Conservation (phyloP, 2,113 vertebrate genomes). For the Aspiorhynchus laticeps region DNA sequence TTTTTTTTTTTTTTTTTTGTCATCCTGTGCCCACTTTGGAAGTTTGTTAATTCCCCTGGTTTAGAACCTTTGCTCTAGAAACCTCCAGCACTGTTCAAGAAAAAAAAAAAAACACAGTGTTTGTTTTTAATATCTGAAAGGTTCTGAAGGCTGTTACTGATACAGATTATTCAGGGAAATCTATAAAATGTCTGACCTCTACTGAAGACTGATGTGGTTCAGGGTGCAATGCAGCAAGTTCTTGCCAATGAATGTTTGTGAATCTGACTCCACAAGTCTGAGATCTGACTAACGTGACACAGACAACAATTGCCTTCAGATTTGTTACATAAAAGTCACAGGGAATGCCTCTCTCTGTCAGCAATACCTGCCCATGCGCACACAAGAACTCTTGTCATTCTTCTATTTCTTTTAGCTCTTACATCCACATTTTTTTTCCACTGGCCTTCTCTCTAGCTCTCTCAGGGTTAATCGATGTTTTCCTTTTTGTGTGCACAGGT, state of each 20-base stretch:
- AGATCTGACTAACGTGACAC: slow-evolving; percentile 16
- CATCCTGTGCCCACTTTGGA: too few species aligned
- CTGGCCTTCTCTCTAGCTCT: slow-evolving; percentile 7
- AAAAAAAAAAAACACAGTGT: neutral
- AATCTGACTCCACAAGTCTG: slow-evolving; percentile 8
- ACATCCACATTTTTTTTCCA: neutral
- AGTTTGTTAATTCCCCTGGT: too few species aligned
- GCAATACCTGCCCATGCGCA: neutral
- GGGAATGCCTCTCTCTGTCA: slow-evolving; percentile 27
- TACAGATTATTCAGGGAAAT: neutral
- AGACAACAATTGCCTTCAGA: slow-evolving; percentile 2
- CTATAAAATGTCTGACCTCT: neutral
- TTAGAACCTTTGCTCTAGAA: neutral
- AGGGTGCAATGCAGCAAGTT: neutral
- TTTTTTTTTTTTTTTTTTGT: too few species aligned
- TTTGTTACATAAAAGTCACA: slow-evolving; percentile 39
- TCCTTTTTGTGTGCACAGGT: slow-evolving; percentile 21
- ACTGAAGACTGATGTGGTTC: neutral
- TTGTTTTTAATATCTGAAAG: neutral
- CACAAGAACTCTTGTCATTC: neutral
- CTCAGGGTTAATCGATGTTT: slow-evolving; percentile 43
- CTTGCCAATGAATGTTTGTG: slow-evolving; percentile 10
- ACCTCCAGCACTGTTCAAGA: neutral
- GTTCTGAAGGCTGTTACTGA: neutral
- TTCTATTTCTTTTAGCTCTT: neutral